These are phyloP conservation scores for Schizaphis graminum DNA, from an alignment of 2,888 invertebrate species.

Conservation along the genomic window DNA sequence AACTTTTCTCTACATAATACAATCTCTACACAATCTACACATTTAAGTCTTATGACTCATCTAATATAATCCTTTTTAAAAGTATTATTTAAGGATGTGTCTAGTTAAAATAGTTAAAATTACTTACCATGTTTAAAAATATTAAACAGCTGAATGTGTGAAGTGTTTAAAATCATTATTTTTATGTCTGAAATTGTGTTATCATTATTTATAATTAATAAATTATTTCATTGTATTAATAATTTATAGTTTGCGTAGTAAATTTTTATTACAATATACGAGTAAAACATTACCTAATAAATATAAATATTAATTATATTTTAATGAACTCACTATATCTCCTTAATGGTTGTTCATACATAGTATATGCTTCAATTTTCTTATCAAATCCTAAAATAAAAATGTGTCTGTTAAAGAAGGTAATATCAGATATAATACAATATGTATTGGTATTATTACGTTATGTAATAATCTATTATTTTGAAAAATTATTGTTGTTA, in stretches of 20 bases:
- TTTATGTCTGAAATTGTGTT: not conserved
- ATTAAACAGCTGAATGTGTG: accelerated
- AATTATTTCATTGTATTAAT: not conserved
- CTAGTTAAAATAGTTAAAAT: too few species aligned
- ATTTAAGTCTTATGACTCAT: not conserved
- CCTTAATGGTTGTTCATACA: too few species aligned
- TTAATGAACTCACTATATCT: not conserved
- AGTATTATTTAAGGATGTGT: not conserved
- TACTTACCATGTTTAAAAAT: not conserved
- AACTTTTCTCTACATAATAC: not conserved
- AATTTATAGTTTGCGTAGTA: not conserved
- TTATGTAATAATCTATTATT: not conserved
- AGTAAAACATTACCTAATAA: not conserved
- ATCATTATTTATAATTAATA: not conserved
- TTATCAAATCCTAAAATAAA: not conserved
- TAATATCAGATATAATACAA: not conserved
- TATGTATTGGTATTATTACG: not conserved
- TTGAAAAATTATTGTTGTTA: not conserved
- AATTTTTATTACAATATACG: not conserved
- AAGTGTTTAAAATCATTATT: too few species aligned
- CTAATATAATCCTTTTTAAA: not conserved
- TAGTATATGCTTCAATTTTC: not conserved
- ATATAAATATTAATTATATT: not conserved
- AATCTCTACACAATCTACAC: not conserved
- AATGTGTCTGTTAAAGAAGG: not conserved